These are phyloP conservation scores for Suncus etruscus DNA, from an alignment of 2,113 vertebrate species.

Conservation along the genomic window DNA sequence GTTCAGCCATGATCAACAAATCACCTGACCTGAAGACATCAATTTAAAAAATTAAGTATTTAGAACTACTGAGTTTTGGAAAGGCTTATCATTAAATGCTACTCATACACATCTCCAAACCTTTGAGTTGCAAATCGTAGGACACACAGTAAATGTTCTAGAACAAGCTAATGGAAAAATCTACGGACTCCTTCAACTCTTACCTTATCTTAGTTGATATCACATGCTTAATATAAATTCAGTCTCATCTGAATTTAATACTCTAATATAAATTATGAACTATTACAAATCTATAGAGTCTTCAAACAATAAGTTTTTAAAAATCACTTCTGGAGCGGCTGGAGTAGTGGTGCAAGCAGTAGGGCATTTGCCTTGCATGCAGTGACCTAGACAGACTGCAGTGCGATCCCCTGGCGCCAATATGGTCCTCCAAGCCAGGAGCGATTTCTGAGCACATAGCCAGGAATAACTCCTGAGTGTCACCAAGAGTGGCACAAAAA, in stretches of 20 bases:
- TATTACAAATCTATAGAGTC: not conserved
- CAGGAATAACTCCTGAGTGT: too few relatives aligned
- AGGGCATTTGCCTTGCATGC: too few relatives aligned
- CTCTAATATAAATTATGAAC: not conserved
- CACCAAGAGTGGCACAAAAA: too few relatives aligned
- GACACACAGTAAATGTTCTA: not conserved
- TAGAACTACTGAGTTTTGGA: not conserved
- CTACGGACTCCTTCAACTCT: not conserved
- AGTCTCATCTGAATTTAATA: not conserved
- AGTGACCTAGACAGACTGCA: too few relatives aligned
- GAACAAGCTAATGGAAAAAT: not conserved
- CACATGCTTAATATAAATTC: not conserved
- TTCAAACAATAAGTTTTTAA: not conserved
- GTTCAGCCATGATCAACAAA: not conserved
- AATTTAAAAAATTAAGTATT: not conserved
- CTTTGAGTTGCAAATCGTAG: not conserved
- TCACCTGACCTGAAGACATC: not conserved
- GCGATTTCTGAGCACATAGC: too few relatives aligned
- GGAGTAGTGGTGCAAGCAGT: too few relatives aligned
- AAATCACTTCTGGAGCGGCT: not conserved
- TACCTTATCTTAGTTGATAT: not conserved
- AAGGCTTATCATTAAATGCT: not conserved
- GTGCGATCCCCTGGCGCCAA: too few relatives aligned
- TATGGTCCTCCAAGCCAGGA: too few relatives aligned
- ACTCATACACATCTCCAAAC: not conserved